Evolutionary conservation across 2,888 invertebrate species (phyloP).

Genomic region (Meteorus colon): DNA sequence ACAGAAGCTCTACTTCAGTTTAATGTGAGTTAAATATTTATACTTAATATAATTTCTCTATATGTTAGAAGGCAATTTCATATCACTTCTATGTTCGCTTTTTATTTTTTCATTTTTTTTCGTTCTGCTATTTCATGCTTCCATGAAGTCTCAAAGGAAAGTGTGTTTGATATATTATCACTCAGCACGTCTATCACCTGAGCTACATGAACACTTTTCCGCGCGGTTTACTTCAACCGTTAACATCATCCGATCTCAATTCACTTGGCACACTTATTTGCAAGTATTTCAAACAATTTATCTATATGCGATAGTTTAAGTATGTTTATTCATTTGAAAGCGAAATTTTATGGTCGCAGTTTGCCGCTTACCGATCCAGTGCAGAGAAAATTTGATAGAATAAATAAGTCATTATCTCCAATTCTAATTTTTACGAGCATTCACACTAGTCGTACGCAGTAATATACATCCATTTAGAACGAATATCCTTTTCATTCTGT

Average conservation of each 20-base stretch:
- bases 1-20: neutral
- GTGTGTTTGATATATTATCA: constrained; percentile 32
- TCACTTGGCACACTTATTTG: constrained; percentile 19
- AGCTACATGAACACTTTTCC: constrained; percentile 11
- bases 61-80: neutral
- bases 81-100: neutral
- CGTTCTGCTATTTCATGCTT: constrained; percentile 7
- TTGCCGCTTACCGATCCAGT: neutral
- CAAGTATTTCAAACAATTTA: neutral
- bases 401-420: neutral
- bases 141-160: constrained; percentile 36
- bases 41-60: constrained; percentile 10
- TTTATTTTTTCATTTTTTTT: constrained; percentile 2
- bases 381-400: neutral
- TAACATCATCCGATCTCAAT: constrained; percentile 15
- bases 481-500: neutral
- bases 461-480: neutral
- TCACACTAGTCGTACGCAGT: neutral
- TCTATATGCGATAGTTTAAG: neutral
- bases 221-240: constrained; percentile 15
- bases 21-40: constrained; percentile 20
- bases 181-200: constrained; percentile 5
- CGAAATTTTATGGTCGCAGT: neutral
- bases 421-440: neutral
- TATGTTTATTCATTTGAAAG: neutral